Evolutionary conservation across 2,888 invertebrate genomes (phyloP).

Genomic region (Caenorhabditis sp.): DNA sequence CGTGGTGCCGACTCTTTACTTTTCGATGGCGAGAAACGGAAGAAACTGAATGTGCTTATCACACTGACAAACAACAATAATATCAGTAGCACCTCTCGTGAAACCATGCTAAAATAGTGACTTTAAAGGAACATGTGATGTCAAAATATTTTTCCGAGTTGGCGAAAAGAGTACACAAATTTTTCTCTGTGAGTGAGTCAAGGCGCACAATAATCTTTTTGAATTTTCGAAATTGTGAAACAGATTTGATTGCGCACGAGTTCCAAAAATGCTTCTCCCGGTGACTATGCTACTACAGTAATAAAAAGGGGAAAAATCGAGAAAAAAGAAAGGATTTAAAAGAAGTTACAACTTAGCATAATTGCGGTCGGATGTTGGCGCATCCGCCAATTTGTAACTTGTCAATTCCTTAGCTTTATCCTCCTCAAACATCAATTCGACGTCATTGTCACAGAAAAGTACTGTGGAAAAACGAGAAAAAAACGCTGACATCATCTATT

Average conservation of each 20-base stretch:
- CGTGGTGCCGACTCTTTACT: conserved; percentile 29
- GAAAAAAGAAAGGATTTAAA: neutral
- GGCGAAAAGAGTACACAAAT: too few relatives aligned
- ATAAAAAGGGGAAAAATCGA: neutral
- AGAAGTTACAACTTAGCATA: conserved; percentile 5
- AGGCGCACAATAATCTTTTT: too few relatives aligned
- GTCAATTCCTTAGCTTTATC: neutral
- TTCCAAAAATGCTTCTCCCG: too few relatives aligned
- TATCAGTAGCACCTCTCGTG: conserved; percentile 39
- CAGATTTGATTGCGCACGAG: too few relatives aligned
- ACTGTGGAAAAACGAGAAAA: neutral
- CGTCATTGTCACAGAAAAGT: conserved; percentile 5
- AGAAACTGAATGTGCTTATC: conserved; percentile 40
- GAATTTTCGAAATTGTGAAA: too few relatives aligned
- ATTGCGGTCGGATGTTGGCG: neutral
- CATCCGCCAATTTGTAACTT: neutral
- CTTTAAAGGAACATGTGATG: neutral
- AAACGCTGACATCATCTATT: neutral
- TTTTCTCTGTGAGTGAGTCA: too few relatives aligned
- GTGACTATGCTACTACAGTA: too few relatives aligned
- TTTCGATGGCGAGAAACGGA: conserved; percentile 23
- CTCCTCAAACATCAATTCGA: neutral
- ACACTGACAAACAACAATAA: conserved; percentile 20
- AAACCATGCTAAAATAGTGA: conserved; percentile 21
- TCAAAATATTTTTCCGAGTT: too few relatives aligned